Conservation (phyloP, 1,140 invertebrate species). For the Brachionus paranguensis region DNA sequence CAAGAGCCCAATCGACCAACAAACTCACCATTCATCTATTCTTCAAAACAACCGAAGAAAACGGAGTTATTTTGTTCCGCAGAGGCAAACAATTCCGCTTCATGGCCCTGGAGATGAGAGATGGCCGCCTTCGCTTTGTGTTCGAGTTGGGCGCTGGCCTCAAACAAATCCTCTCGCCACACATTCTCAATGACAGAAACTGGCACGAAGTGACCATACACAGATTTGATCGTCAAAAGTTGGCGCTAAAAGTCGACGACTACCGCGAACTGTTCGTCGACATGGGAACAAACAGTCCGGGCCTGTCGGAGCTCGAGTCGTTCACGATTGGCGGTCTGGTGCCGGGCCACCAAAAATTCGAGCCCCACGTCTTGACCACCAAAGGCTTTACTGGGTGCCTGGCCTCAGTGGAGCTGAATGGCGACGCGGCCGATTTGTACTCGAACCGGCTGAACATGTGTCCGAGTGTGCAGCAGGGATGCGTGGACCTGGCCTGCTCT, state of each 20-base stretch:
- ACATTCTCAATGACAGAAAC: not conserved
- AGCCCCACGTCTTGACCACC: not conserved
- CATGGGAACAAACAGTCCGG: not conserved
- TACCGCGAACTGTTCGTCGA: not conserved
- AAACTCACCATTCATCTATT: slow-evolving; percentile 30
- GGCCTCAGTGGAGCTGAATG: slow-evolving; percentile 25
- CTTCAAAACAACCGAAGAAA: slow-evolving; percentile 16
- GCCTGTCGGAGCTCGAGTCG: slow-evolving; percentile 1
- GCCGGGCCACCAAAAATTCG: slow-evolving; percentile 18
- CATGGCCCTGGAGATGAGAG: slow-evolving; percentile 18
- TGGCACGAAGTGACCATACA: slow-evolving; percentile 34
- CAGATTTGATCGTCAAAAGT: not conserved
- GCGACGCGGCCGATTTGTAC: slow-evolving; percentile 2
- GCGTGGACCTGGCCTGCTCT: slow-evolving; percentile 1
- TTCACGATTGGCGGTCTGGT: slow-evolving; percentile 10
- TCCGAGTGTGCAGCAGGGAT: slow-evolving; percentile 32
- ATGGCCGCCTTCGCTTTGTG: not conserved
- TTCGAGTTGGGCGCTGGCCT: not conserved
- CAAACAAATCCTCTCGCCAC: not conserved
- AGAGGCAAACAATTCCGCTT: not conserved
- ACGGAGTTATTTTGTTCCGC: slow-evolving; percentile 26
- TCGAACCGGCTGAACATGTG: not conserved
- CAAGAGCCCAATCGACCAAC: not conserved
- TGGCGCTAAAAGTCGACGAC: not conserved
- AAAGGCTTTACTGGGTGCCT: slow-evolving; percentile 22